phyloP scores from a whole-genome alignment of 2,113 vertebrate species.

The Budorcas taxicolor region DNA sequence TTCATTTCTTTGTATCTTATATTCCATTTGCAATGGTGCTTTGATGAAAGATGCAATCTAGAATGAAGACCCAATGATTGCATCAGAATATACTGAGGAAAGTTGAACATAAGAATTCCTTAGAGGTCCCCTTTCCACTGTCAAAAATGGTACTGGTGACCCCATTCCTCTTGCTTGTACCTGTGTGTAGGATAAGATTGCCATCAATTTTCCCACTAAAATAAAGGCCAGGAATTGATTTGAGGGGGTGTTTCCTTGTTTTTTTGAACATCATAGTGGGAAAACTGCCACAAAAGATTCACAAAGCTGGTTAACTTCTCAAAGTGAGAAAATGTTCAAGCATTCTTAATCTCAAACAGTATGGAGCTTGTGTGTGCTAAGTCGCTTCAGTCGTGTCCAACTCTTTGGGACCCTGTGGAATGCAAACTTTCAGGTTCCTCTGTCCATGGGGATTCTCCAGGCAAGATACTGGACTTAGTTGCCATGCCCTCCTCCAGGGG shows the following conservation, averaged over 20 bases:
- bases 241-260: neutral
- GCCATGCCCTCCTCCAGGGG: neutral
- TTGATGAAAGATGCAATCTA: neutral
- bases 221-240: neutral
- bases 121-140: neutral
- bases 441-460: neutral
- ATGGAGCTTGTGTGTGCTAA: fast-evolving
- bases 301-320: neutral
- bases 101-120: neutral
- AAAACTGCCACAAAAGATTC: neutral
- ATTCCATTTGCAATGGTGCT: neutral
- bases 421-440: neutral
- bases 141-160: neutral
- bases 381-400: fast-evolving
- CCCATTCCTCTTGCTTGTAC: neutral
- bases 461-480: neutral
- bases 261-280: neutral
- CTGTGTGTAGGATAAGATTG: neutral
- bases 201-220: neutral
- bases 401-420: neutral
- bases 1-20: neutral
- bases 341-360: neutral
- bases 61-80: neutral
- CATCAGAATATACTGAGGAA: neutral
- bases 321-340: neutral